phyloP scores from a whole-genome alignment of 2,797 vertebrate genomes.

The Carapus acus region DNA sequence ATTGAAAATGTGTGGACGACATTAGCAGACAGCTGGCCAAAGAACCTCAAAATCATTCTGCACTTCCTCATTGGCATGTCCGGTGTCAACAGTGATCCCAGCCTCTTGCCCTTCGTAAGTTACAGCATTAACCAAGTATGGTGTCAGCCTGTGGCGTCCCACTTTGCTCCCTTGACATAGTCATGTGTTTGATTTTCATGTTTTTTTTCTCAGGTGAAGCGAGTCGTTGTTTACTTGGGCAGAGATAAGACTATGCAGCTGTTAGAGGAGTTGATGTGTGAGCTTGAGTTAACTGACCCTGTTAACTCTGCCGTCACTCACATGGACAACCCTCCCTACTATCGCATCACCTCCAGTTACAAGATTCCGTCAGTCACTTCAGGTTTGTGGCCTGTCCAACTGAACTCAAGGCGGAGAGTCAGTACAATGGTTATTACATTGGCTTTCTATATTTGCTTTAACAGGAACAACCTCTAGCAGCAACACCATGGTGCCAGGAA shows the following conservation, averaged over 20 bases:
- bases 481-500: conserved; percentile 97
- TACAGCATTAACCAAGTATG: too few species aligned
- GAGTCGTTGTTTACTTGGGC: conserved; percentile 96
- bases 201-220: conserved; percentile 84
- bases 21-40: conserved; percentile 97
- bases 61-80: conserved; percentile 98
- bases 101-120: conserved; percentile 97
- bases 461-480: conserved; percentile 97
- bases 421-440: too few species aligned
- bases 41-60: conserved; percentile 98
- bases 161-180: neutral
- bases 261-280: conserved; percentile 92
- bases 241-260: conserved; percentile 99
- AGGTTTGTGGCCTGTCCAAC: conserved; percentile 69
- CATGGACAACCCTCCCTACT: conserved; percentile 98
- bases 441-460: conserved; percentile 19
- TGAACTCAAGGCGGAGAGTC: too few species aligned
- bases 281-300: conserved; percentile 90
- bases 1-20: conserved; percentile 99
- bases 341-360: conserved; percentile 94
- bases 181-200: neutral
- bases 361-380: conserved; percentile 98
- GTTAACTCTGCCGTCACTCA: conserved; percentile 94
- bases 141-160: neutral
- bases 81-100: conserved; percentile 96